These are phyloP conservation scores for Chloroceryle inda DNA, from an alignment of 2,797 vertebrate species.

Conservation along the genomic window DNA sequence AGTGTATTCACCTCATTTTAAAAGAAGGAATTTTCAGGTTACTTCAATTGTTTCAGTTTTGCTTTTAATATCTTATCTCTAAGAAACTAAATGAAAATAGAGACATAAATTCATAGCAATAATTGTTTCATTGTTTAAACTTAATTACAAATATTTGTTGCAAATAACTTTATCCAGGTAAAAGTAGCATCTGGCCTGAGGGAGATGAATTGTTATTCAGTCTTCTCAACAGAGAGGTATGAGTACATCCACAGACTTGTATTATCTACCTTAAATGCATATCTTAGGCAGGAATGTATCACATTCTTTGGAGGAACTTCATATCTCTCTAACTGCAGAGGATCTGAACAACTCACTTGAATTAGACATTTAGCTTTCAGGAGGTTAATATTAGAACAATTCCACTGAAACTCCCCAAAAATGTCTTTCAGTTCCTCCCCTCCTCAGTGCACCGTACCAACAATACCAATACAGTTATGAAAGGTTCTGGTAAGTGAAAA, in stretches of 20 bases:
- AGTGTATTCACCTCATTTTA: background rate
- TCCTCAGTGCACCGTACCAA: fast-evolving
- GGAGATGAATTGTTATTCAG: background rate
- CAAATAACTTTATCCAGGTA: background rate
- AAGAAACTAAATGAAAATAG: background rate
- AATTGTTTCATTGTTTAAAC: background rate
- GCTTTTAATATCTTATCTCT: background rate
- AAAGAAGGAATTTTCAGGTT: background rate
- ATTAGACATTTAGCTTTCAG: background rate
- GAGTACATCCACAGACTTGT: background rate
- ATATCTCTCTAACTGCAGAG: background rate
- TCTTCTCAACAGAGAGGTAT: background rate
- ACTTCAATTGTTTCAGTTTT: background rate
- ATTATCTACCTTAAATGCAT: background rate
- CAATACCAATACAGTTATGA: background rate
- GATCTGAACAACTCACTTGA: background rate
- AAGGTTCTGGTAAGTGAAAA: background rate
- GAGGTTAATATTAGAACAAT: background rate
- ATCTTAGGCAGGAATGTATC: background rate
- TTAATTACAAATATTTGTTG: background rate
- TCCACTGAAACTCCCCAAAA: background rate
- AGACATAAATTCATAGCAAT: background rate
- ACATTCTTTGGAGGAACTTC: background rate
- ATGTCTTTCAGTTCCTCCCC: background rate
- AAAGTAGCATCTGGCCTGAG: background rate